These are phyloP conservation scores for Rhinogobius similis DNA, from an alignment of 2,113 vertebrate species.

Conservation along the genomic window DNA sequence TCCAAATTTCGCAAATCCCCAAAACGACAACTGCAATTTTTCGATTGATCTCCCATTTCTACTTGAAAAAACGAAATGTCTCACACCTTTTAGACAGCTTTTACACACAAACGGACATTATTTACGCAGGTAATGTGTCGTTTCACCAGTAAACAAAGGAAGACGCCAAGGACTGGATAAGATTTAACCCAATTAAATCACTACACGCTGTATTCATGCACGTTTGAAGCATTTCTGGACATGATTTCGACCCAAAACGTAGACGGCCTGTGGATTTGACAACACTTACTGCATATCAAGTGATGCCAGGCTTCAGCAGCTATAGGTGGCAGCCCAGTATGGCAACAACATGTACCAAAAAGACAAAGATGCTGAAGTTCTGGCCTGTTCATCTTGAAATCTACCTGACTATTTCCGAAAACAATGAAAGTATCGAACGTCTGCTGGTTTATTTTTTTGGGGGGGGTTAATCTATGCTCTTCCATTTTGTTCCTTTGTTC, in stretches of 20 bases:
- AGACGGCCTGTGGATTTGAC: background rate
- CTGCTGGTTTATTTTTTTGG: background rate
- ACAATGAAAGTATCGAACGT: background rate
- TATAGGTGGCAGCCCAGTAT: background rate
- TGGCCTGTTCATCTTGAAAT: background rate
- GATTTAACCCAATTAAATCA: too few species aligned
- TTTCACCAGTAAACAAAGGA: background rate
- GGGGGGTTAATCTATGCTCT: background rate
- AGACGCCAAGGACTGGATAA: too few species aligned
- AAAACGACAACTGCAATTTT: too few species aligned
- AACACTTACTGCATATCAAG: background rate
- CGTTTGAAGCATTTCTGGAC: too few species aligned
- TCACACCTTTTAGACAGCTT: too few species aligned
- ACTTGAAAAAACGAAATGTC: too few species aligned
- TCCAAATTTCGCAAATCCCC: too few species aligned
- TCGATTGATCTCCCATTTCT: too few species aligned
- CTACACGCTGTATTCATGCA: too few species aligned
- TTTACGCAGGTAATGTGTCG: background rate
- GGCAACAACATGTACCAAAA: constrained; percentile 3
- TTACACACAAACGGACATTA: too few species aligned
- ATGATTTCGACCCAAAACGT: background rate
- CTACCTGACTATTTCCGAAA: background rate
- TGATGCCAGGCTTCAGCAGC: background rate
- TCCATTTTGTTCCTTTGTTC: constrained; percentile 3
- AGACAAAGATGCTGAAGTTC: background rate